A percentile compares a stretch with the other conserved stretches of the same genome.
Evolutionary conservation across 2,797 vertebrate genomes (phyloP).

Genomic region (Rhyacichthys aspro): DNA sequence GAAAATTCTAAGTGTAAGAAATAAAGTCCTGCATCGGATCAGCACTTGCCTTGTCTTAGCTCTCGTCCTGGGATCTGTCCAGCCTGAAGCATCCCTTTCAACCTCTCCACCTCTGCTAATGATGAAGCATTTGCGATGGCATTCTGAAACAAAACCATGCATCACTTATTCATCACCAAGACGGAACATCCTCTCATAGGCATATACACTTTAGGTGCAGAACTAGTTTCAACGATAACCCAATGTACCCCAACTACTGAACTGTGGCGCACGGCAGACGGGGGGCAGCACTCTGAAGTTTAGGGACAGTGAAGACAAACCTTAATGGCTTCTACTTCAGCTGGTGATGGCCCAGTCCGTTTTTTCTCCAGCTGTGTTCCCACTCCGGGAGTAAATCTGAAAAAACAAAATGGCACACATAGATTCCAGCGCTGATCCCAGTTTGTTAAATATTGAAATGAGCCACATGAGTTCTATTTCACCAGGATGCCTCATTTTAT

Average conservation of each 20-base stretch:
- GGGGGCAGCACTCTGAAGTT: too few species aligned
- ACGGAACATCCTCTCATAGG: too few species aligned
- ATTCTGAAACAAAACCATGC: slow-evolving; percentile 72
- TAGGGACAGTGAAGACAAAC: slow-evolving; percentile 59
- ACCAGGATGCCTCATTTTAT: too few species aligned
- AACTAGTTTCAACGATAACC: too few species aligned
- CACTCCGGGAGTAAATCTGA: slow-evolving; percentile 89
- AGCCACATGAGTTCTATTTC: too few species aligned
- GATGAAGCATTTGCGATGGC: slow-evolving; percentile 94
- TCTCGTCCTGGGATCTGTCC: slow-evolving; percentile 95
- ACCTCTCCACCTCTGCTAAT: slow-evolving; percentile 92
- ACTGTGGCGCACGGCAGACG: too few species aligned
- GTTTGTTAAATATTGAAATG: slow-evolving; percentile 15
- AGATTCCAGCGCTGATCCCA: too few species aligned
- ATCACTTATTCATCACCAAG: too few species aligned
- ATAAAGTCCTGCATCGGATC: too few species aligned
- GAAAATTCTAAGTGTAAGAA: too few species aligned
- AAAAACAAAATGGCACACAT: neutral
- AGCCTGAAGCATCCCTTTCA: slow-evolving; percentile 93
- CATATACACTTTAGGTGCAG: too few species aligned
- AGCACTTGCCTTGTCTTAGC: slow-evolving; percentile 73
- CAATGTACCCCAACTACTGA: too few species aligned
- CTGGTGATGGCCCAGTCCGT: slow-evolving; percentile 87
- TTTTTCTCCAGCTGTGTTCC: slow-evolving; percentile 89
- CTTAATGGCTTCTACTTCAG: slow-evolving; percentile 97